Base-by-base conservation (phyloP, 2,888 invertebrate genomes). In the Temnothorax ravouxi region DNA sequence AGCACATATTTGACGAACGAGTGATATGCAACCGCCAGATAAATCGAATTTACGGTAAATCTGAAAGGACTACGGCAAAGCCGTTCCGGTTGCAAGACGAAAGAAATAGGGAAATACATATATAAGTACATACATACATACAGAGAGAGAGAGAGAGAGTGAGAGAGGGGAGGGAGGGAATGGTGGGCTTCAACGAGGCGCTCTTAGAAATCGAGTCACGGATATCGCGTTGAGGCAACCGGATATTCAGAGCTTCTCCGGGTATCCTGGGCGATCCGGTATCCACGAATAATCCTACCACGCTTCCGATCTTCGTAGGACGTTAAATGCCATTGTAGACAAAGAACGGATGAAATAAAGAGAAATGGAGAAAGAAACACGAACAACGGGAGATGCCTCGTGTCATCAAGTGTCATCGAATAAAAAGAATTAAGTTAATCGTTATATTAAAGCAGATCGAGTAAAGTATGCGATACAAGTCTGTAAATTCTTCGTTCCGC, bases 141-240 rank as follows among this genome's bases (percentile, higher is more conserved):
- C 3, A 44, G 6, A 18, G 18, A 18, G 11, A 41, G 13, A 21
- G 41, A 21, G 64, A 11, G 3, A 64, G 6, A 41, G 41, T 5
- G 13, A 21, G 64, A 0, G 41, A 11, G 13, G 8, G 25, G 44
- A 15, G 15, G 18, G 64, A n/a, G 5, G 6, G 38, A 5, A 15
- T 8, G 6, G 66, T 74, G 44, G 41, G 67, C 25, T 56, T 74
- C 72, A 67, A 86, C 84, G 86, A 86, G 88, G 88, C 88, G 91
- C 89, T 90, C 92, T 92, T 89, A 91, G 89, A 90, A 93, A 93
- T 92, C 92, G 92, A 93, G 92, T 93, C 92, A 93, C 93, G 93
- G 92, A 93, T 93, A 92, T 92, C 92, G 92, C 91, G 89, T 92
- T 90, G 90, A 88, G 89, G 90, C 91, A 92, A 93, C 91, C 91